Evolutionary conservation across 1,140 invertebrate species (phyloP).

Genomic region (Caenorhabditis latens): DNA sequence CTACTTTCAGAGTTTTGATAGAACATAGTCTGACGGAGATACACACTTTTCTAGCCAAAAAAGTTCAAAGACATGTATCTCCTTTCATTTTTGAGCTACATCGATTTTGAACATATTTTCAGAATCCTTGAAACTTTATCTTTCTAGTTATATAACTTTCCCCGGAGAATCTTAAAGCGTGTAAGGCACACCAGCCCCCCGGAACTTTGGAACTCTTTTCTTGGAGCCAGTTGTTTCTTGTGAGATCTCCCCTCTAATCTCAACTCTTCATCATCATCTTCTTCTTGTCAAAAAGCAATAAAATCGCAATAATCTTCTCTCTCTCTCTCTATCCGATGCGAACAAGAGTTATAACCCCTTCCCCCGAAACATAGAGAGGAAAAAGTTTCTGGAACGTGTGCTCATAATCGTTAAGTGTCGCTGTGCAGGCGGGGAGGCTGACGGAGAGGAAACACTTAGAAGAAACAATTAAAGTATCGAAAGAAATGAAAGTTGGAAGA

Average conservation of each 20-base stretch:
- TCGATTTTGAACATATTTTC: no score
- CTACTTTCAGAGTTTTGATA: no score
- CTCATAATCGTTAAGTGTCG: slow-evolving; percentile 12
- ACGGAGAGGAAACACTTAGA: not conserved
- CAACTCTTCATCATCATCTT: slow-evolving; percentile 47
- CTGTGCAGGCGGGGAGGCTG: not conserved
- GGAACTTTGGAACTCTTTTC: no score
- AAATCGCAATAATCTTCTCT: slow-evolving; percentile 36
- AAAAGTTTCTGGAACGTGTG: slow-evolving; percentile 35
- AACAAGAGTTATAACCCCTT: slow-evolving; percentile 44
- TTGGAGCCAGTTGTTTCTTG: slow-evolving; percentile 31
- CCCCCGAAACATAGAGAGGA: not conserved
- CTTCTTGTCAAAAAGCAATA: slow-evolving; percentile 54
- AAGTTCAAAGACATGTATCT: no score
- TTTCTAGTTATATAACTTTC: no score
- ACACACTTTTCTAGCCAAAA: no score
- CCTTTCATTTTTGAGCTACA: no score
- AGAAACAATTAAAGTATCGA: slow-evolving; percentile 20
- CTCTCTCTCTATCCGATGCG: not conserved
- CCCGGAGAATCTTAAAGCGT: no score
- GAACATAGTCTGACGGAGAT: no score
- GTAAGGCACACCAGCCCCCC: no score
- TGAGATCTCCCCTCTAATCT: not conserved
- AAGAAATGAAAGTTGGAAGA: not conserved
- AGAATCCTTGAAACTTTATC: no score